These are phyloP conservation scores for Watsonalla binaria DNA, from an alignment of 2,888 invertebrate species.

Conservation along the genomic window DNA sequence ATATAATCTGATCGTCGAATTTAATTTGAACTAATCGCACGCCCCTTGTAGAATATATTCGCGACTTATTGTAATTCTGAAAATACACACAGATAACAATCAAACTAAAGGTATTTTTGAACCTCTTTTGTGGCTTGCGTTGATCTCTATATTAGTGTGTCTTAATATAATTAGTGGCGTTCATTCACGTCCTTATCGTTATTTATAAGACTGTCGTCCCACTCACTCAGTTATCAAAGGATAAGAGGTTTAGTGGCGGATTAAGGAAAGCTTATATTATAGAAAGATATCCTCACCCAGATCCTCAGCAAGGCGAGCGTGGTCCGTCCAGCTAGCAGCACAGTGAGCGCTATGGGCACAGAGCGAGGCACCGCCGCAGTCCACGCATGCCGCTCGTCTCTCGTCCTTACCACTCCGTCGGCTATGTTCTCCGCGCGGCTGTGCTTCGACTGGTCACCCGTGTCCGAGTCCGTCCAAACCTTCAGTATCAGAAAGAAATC, in stretches of 20 bases:
- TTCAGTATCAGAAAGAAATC: conserved; percentile 26
- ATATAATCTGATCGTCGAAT: conserved; percentile 83
- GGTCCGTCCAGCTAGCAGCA: conserved; percentile 76
- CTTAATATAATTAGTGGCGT: too few species aligned
- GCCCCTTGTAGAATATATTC: conserved; percentile 90
- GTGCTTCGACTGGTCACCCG: conserved; percentile 63
- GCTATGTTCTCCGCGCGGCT: conserved; percentile 82
- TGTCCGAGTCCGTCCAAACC: conserved; percentile 82
- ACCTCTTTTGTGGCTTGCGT: too few species aligned
- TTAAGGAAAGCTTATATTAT: too few species aligned
- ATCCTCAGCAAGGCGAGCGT: conserved; percentile 82
- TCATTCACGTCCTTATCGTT: too few species aligned
- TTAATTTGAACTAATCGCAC: conserved; percentile 84
- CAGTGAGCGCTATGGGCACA: conserved; percentile 79
- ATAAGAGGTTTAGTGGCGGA: neutral
- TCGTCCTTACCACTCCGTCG: conserved; percentile 85
- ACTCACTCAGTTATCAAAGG: too few species aligned
- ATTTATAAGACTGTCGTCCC: too few species aligned
- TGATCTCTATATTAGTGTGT: too few species aligned
- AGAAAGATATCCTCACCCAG: conserved; percentile 79
- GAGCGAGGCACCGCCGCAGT: conserved; percentile 81
- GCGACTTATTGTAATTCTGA: conserved; percentile 93
- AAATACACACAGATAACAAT: conserved; percentile 17
- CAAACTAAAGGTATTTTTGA: too few species aligned
- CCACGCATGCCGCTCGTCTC: conserved; percentile 89